Evolutionary conservation across 2,888 invertebrate species (phyloP), one percentile per base, ranked within the genome.

Genomic region (Sycophila texana): DNA sequence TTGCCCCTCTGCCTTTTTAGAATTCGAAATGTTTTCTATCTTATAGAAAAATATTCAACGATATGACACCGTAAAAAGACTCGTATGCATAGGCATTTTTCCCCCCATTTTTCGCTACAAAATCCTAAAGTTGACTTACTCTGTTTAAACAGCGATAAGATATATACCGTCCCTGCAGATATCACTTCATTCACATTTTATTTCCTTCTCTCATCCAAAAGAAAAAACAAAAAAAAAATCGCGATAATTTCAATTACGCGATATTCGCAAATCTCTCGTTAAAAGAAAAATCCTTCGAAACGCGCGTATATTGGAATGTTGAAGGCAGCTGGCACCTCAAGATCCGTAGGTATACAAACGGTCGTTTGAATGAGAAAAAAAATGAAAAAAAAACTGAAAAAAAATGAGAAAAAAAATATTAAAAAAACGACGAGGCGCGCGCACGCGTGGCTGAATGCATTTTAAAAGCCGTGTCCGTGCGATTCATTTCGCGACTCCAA

Each of bases 401-500:
- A 60, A n/a, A 49, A n/a, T n/a, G n/a, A n/a, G n/a, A n/a, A n/a
- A n/a, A 65, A 67, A 67, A 14, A 30, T 51, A 26, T 22, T 0
- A 39, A 20, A 18, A 7, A 51, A 22, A 26, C 26, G 14, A 39
- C 10, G 10, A 39, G 7, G 39, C 20, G 2, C 4, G 51, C 49
- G 2, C 16, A 18, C 73, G 47, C 61, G 63, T 26, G 68, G 55
- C 67, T 74, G 51, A 73, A 70, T 70, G 70, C 71, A 74, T 74
- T 70, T 26, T 71, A 63, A 60, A 74, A 78, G 78, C 63, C 49
- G 39, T 47, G 71, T 58, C 57, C 58, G 16, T 22, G 63, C 60
- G 53, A 60, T 14, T 51, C 66, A 53, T 71, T 77, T 77, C 74
- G 71, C 74, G 77, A 53, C 22, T 74, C 39, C 14, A 49, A 77